phyloP scores from a whole-genome alignment of 2,888 invertebrate species.

The Noctuana brunneofusca region DNA sequence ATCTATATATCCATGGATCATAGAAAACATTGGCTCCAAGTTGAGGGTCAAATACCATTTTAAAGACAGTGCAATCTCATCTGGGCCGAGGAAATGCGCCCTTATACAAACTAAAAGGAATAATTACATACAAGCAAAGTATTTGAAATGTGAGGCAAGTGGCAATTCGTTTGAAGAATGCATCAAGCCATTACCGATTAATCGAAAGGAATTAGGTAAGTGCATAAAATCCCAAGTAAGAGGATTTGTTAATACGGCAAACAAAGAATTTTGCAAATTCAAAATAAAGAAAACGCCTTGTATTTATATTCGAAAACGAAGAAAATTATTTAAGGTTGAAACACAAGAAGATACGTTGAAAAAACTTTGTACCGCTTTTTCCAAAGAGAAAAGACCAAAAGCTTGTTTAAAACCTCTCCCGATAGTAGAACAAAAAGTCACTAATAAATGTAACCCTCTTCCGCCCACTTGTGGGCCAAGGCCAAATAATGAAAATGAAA shows the following conservation, averaged over 20 bases:
- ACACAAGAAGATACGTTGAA: conserved; percentile 37
- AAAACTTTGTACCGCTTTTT: conserved; percentile 37
- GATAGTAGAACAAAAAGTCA: conserved; percentile 14
- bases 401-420: conserved; percentile 37
- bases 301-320: conserved; percentile 35
- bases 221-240: conserved; percentile 38
- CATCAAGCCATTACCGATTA: conserved; percentile 33
- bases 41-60: conserved; percentile 44
- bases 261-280: conserved; percentile 35
- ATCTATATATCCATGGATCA: conserved; percentile 46
- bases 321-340: conserved; percentile 26
- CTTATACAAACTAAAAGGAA: conserved; percentile 41
- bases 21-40: conserved; percentile 45
- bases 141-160: conserved; percentile 39
- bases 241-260: conserved; percentile 35
- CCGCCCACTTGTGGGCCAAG: neutral
- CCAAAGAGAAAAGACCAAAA: conserved; percentile 32
- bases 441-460: neutral
- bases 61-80: conserved; percentile 40
- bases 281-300: conserved; percentile 38
- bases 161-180: conserved; percentile 36
- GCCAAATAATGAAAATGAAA: neutral
- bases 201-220: conserved; percentile 29
- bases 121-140: conserved; percentile 39
- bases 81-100: conserved; percentile 43